Percentiles rank a stretch among this genome's conserved stretches.
These are phyloP conservation scores for Aphis craccivora DNA, from an alignment of 1,140 invertebrate species.

Conservation along the genomic window DNA sequence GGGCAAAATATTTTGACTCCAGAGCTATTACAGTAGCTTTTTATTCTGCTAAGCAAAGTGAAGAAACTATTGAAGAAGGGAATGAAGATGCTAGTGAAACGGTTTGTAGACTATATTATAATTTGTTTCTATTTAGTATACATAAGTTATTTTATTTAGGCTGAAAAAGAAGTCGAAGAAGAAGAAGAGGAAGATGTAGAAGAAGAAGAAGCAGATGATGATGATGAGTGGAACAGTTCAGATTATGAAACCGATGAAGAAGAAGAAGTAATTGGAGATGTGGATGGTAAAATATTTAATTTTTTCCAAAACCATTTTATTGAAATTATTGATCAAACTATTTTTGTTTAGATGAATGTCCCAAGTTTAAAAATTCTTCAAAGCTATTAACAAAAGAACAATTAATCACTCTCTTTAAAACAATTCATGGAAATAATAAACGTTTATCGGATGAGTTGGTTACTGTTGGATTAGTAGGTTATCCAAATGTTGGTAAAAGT, in stretches of 20 bases:
- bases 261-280: slow-evolving; percentile 60
- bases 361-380: slow-evolving; percentile 64
- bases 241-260: slow-evolving; percentile 62
- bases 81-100: slow-evolving; percentile 63
- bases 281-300: slow-evolving; percentile 57
- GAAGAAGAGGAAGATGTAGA: slow-evolving; percentile 61
- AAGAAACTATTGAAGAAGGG: slow-evolving; percentile 65
- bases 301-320: not conserved
- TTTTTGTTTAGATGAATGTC: slow-evolving; percentile 53
- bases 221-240: slow-evolving; percentile 61
- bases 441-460: slow-evolving; percentile 66
- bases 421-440: slow-evolving; percentile 69
- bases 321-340: not conserved
- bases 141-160: slow-evolving; percentile 14
- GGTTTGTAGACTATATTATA: not conserved
- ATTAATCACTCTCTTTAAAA: slow-evolving; percentile 75
- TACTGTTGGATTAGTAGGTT: slow-evolving; percentile 93
- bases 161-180: slow-evolving; percentile 60
- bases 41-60: slow-evolving; percentile 78
- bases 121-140: not conserved
- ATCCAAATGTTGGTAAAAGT: slow-evolving; percentile 99
- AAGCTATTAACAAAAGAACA: slow-evolving; percentile 70
- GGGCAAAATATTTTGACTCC: slow-evolving; percentile 87
- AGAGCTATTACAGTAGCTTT: slow-evolving; percentile 76
- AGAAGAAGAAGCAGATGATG: slow-evolving; percentile 59